phyloP scores from a whole-genome alignment of 2,888 invertebrate species.

The Parasteatoda lunata region DNA sequence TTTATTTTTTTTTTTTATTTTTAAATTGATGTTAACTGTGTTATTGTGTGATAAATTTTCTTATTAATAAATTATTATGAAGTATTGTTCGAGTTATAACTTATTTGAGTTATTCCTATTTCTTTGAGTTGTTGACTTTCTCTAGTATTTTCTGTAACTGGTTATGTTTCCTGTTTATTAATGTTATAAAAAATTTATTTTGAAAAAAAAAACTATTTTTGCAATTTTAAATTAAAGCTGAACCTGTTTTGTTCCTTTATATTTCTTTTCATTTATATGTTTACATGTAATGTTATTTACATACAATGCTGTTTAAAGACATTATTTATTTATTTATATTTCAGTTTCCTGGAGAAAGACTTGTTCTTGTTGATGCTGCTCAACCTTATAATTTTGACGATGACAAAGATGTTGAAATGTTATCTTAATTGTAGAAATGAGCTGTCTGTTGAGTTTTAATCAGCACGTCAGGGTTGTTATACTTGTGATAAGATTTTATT shows the following conservation, averaged over 20 bases:
- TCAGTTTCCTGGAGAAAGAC: conserved; percentile 38
- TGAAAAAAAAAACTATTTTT: background rate
- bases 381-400: conserved; percentile 32
- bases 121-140: too few relatives aligned
- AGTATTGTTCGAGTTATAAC: too few relatives aligned
- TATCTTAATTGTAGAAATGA: conserved; percentile 2
- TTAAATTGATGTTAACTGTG: too few relatives aligned
- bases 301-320: too few relatives aligned
- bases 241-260: background rate
- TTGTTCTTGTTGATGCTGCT: conserved; percentile 55
- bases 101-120: too few relatives aligned
- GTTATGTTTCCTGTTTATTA: background rate
- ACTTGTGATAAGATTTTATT: too few relatives aligned
- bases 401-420: conserved; percentile 43
- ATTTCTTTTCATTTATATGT: background rate
- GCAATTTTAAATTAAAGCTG: background rate
- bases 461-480: too few relatives aligned
- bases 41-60: too few relatives aligned
- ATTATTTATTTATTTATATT: background rate
- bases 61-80: too few relatives aligned
- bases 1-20: too few relatives aligned
- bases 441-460: too few relatives aligned
- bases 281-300: too few relatives aligned
- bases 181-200: background rate
- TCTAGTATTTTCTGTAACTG: background rate